These are phyloP conservation scores for Eupithecia insigniata DNA, from an alignment of 2,888 invertebrate species.

Conservation along the genomic window DNA sequence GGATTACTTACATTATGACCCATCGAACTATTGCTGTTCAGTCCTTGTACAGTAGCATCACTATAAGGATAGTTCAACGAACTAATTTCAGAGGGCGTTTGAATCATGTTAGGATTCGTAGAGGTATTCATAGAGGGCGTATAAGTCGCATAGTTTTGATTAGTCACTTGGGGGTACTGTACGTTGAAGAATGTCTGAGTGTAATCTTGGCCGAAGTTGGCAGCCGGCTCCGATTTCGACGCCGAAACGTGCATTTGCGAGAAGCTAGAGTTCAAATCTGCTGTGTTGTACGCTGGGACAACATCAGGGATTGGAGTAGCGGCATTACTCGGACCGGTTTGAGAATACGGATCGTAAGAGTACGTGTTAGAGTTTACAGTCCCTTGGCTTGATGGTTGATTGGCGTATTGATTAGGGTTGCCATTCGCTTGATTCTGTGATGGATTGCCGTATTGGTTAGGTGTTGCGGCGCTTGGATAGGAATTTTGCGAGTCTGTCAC, in stretches of 20 bases:
- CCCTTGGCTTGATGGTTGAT: constrained; percentile 41
- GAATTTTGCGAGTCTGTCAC: constrained; percentile 67
- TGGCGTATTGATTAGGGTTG: constrained; percentile 14
- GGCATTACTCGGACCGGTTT: constrained; percentile 39
- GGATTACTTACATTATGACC: constrained; percentile 6
- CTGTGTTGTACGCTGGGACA: constrained; percentile 49
- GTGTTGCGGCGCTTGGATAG: constrained; percentile 39
- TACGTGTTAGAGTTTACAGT: constrained; percentile 37
- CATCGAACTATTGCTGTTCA: constrained; percentile 12
- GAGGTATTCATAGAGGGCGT: constrained; percentile 62
- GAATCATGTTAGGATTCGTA: constrained; percentile 58
- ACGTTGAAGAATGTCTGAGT: constrained; percentile 71
- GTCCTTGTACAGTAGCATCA: constrained; percentile 16
- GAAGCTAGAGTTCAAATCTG: constrained; percentile 66
- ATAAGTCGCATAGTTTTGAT: constrained; percentile 66
- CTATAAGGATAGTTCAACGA: constrained; percentile 64
- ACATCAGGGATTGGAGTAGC: constrained; percentile 57
- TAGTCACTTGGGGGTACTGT: constrained; percentile 67
- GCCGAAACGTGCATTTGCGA: constrained; percentile 70
- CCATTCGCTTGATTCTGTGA: background rate
- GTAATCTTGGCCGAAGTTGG: constrained; percentile 60
- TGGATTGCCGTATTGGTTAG: constrained; percentile 17
- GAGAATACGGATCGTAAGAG: constrained; percentile 52
- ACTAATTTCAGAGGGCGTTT: constrained; percentile 60
- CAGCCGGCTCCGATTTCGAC: constrained; percentile 52